phyloP scores from a whole-genome alignment of 1,140 invertebrate genomes.

The Phortica variegata region DNA sequence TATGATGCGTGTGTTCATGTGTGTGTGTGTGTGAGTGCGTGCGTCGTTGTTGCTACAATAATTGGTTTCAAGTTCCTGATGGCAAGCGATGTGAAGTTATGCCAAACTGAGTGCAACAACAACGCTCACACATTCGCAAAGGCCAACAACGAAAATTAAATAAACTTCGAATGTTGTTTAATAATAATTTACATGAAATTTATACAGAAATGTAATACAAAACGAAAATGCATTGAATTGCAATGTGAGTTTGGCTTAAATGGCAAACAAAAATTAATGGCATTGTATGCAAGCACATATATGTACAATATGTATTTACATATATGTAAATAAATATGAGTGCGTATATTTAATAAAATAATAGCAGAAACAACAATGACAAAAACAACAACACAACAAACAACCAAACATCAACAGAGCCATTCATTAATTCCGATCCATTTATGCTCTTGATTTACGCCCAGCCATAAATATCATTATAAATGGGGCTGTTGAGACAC shows the following conservation, averaged over 20 bases:
- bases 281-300: too few species aligned
- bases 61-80: slow-evolving; percentile 47
- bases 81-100: not conserved
- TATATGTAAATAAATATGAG: too few species aligned
- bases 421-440: slow-evolving; percentile 55
- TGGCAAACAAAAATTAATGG: too few species aligned
- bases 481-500: slow-evolving; percentile 36
- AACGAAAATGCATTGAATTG: slow-evolving; percentile 22
- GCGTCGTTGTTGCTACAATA: slow-evolving; percentile 16
- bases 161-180: slow-evolving; percentile 34
- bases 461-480: slow-evolving; percentile 43
- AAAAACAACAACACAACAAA: slow-evolving; percentile 4
- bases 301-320: too few species aligned
- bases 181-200: slow-evolving; percentile 55
- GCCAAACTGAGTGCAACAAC: too few species aligned
- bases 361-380: slow-evolving; percentile 25
- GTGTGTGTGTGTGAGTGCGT: slow-evolving; percentile 8
- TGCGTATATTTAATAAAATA: too few species aligned
- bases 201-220: slow-evolving; percentile 28
- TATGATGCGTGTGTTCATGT: slow-evolving; percentile 10
- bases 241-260: too few species aligned
- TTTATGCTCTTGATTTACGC: slow-evolving; percentile 48
- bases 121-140: slow-evolving; percentile 8
- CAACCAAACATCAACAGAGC: slow-evolving; percentile 20
- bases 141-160: not conserved